A percentile compares a stretch with the other conserved stretches of the same genome.
phyloP scores from a whole-genome alignment of 2,113 vertebrate species.

The Oxyura jamaicensis region DNA sequence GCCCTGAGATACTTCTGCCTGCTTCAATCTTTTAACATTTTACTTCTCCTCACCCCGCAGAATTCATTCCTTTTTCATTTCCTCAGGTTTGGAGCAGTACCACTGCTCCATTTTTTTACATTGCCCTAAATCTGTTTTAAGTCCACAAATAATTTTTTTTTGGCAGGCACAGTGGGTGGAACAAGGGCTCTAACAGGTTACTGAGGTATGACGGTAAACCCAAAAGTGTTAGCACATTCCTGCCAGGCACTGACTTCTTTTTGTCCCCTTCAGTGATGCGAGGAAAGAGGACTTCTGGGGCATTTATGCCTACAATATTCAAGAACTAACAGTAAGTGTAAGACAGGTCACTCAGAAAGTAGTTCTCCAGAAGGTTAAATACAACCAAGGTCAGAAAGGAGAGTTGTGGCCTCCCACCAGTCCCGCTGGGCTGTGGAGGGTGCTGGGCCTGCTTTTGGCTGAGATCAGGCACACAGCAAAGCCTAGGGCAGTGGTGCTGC shows the following conservation, averaged over 20 bases:
- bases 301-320: not conserved
- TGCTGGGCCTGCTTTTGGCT: not conserved
- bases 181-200: not conserved
- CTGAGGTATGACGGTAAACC: not conserved
- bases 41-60: not conserved
- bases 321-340: not conserved
- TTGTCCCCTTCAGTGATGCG: not conserved
- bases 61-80: not conserved
- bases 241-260: not conserved
- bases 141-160: not conserved
- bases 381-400: not conserved
- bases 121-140: not conserved
- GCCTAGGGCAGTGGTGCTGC: not conserved
- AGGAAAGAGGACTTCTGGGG: not conserved
- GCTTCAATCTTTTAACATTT: not conserved
- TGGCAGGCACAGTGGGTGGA: fast-evolving
- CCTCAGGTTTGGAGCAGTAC: not conserved
- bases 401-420: not conserved
- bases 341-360: not conserved
- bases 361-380: not conserved
- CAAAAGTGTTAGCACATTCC: not conserved
- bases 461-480: not conserved
- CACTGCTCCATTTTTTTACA: not conserved
- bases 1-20: not conserved
- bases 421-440: not conserved